Base-by-base conservation (phyloP, 1,140 invertebrate genomes). In the Halictus rubicundus region DNA sequence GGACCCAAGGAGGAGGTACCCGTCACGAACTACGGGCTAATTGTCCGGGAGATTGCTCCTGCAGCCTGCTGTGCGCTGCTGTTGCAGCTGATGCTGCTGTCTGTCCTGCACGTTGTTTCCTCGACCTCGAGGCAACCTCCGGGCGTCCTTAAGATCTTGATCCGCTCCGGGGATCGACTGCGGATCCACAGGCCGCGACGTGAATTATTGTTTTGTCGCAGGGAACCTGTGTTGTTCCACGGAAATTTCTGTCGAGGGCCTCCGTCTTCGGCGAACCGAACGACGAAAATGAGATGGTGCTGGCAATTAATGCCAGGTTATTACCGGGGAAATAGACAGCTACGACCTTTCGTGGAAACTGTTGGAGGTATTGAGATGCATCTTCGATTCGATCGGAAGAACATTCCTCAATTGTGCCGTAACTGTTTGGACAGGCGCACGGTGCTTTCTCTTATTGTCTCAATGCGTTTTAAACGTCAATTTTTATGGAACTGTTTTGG, bases 11-110 rank as follows among this genome's bases (percentile, higher is more conserved):
- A 85, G 87, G 88, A 91, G 88, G 88, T 88, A 91, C 90, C 90
- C 91, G 91, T 93, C 92, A 92, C 91, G 91, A 93, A 92, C 90
- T 89, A 83, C 88, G 88, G 89, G 91, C 91, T 93, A 93, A 93
- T 92, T 92, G 91, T 93, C 92, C 90, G 78, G 86, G 88, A 93
- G 90, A 92, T 93, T 92, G 91, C 90, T 91, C 90, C 90, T 85
- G 90, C 89, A 88, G 89, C 88, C 84, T 87, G 82, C 86, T 87
- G 87, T 87, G 87, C 86, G 82, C 85, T 80, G 82, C 78, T 71
- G 83, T 72, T 86, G 82, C 84, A 78, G 73, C 71, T 78, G 74
- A 75, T 80, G 79, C 78, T 82, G 83, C 86, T 78, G 82, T 87
- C 80, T 85, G 76, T 88, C 83, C 81, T 87, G 83, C 85, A 84